A percentile compares a stretch with the other conserved stretches of the same genome.
Conservation (phyloP, 1,140 invertebrate genomes). For the Aporrectodea caliginosa region DNA sequence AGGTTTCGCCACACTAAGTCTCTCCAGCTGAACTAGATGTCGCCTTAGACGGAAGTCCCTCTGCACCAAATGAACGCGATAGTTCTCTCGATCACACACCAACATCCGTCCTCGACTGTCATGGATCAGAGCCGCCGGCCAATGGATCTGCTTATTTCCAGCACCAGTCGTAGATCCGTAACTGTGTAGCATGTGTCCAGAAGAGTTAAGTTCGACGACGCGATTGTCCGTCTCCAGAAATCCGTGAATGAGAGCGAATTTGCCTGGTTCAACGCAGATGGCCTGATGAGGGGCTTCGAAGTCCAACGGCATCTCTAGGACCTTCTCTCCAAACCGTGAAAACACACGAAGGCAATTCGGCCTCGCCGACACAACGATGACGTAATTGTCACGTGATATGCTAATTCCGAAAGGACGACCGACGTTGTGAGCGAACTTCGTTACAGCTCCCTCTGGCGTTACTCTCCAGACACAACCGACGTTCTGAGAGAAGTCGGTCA, state of each 20-base stretch:
- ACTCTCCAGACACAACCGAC: background rate
- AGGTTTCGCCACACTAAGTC: background rate
- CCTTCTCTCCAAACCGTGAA: background rate
- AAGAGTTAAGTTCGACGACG: background rate
- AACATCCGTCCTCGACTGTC: background rate
- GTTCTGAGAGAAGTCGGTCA: background rate
- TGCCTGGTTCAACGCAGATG: background rate
- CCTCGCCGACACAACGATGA: background rate
- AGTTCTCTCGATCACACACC: background rate
- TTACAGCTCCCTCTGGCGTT: too few species aligned
- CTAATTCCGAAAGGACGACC: background rate
- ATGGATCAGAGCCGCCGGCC: background rate
- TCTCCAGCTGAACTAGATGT: background rate
- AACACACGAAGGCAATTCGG: background rate
- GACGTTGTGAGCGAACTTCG: background rate
- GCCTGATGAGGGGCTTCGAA: background rate
- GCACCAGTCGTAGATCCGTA: background rate
- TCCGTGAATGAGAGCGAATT: background rate
- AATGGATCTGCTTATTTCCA: background rate
- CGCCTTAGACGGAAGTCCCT: background rate
- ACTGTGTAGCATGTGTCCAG: background rate
- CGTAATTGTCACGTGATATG: background rate
- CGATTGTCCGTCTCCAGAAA: background rate
- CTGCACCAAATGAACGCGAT: background rate
- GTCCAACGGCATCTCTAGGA: background rate